Evolutionary conservation across 2,113 vertebrate species (phyloP), one percentile per base, ranked within the genome.

Genomic region (Xyrauchen texanus): DNA sequence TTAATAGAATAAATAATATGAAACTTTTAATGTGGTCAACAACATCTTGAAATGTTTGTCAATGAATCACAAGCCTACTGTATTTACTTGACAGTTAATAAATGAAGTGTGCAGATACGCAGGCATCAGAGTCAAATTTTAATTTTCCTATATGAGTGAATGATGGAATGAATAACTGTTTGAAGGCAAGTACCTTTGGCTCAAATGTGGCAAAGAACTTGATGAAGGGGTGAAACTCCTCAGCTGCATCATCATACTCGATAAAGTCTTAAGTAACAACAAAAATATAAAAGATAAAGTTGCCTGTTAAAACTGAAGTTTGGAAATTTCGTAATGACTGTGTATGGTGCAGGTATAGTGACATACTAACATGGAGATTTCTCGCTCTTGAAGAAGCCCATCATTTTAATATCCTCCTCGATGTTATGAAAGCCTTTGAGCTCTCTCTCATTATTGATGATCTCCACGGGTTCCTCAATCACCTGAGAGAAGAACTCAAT

Each of bases 151-250:
- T 34, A 34, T 34, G 21, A 34, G 21, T 34, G 21, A 34, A 3
- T 34, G 21, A 34, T 34, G 21, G 21, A 34, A 34, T 34, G 21
- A 34, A 1, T 34, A 3, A 34, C 21, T 34, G 21, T 34, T 34
- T 34, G 2, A 63, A 49, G 57, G 5, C 4, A 51, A 9, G 9
- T 7, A 46, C 96, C 95, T 96, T 96, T 87, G 92, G 82, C 79
- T 96, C 94, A 21, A 96, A 98, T 52, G 95, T 98, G 74, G 94
- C 96, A 13, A 91, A 98, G 91, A 98, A 98, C 60, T 95, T 94
- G 83, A 98, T 91, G 78, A 96, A 96, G 10, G 96, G 96, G 53
- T 98, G 96, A 67, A 97, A 98, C 79, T 96, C 95, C 78, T 95
- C 95, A 0, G 96, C 96, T 0, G 96, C 96, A 0, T 95, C 95